Base-by-base conservation (phyloP, 1,140 invertebrate species). In the Drosophila suzukii region DNA sequence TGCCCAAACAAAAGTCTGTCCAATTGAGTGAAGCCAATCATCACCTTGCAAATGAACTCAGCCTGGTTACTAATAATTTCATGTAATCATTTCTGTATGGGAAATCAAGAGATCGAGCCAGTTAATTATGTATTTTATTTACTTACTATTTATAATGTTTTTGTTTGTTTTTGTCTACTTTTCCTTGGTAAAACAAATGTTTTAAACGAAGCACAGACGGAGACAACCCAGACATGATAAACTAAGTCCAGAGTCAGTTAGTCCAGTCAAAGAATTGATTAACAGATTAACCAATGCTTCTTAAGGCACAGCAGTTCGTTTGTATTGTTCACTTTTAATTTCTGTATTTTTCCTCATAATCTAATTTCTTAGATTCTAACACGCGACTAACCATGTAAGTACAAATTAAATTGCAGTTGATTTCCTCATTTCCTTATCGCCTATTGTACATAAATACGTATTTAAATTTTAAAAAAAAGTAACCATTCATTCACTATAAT, bases 51-150 rank as follows among this genome's bases (percentile, higher is more conserved):
- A 81, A 84, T 53, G 91, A 92, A 61, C 81, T 91, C 38, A 91
- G 78, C 65, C 75, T 92, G 55, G 81, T 92, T 75, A 91, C 91
- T 53, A 92, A 92, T 78, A 91, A 92, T 79, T 92, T 92, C 70
- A 92, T 92, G 89, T 92, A 83, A 89, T 74, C 63, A 61, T 58
- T 80, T 54, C 20, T 13, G 11, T 3, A 4, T 53, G 41, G 38
- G 61, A 50, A 41, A 43, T 17, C 60, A 38, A 46, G 27, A 49
- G 15, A 55, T 54, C 39, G 20, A 67, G 61, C 44, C 46, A 49
- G n/a, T 47, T 44, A 49, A 15, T 41, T 55, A 24, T 57, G 15
- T 41, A n/a, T 55, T 34, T 24, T 30, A 43, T 63, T 61, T 54
- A 20, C 38, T 73, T 47, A 15, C 6, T 27, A 50, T 66, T 55